Conservation (phyloP, 2,113 vertebrate genomes). For the Tonatia bakeri region DNA sequence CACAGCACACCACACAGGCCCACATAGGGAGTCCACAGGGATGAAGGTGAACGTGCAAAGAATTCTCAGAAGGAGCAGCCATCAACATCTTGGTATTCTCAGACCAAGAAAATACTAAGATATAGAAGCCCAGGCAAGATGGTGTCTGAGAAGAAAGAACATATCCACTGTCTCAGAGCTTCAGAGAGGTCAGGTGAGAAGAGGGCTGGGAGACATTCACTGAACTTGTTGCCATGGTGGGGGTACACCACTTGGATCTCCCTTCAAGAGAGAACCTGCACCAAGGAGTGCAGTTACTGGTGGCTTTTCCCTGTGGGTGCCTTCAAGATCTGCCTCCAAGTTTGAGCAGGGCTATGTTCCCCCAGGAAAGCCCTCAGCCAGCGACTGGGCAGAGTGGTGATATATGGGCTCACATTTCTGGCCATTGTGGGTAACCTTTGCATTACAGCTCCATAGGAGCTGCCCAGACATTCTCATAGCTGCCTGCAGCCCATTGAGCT, state of each 20-base stretch:
- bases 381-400: neutral
- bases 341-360: neutral
- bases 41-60: neutral
- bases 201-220: neutral
- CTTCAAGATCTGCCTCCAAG: neutral
- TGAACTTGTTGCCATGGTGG: neutral
- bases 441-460: neutral
- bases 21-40: rapidly evolving
- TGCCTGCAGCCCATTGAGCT: neutral
- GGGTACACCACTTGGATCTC: neutral
- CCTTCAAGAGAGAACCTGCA: neutral
- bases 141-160: neutral
- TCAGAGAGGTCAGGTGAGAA: neutral
- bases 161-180: too few relatives aligned
- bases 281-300: neutral
- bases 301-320: neutral
- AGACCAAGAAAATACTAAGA: neutral
- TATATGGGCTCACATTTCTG: neutral
- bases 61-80: neutral
- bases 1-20: rapidly evolving
- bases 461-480: neutral
- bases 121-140: neutral
- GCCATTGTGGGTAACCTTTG: neutral
- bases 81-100: neutral
- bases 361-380: neutral